Evolutionary conservation across 1,140 invertebrate genomes (phyloP).

Genomic region (Idris sp.): DNA sequence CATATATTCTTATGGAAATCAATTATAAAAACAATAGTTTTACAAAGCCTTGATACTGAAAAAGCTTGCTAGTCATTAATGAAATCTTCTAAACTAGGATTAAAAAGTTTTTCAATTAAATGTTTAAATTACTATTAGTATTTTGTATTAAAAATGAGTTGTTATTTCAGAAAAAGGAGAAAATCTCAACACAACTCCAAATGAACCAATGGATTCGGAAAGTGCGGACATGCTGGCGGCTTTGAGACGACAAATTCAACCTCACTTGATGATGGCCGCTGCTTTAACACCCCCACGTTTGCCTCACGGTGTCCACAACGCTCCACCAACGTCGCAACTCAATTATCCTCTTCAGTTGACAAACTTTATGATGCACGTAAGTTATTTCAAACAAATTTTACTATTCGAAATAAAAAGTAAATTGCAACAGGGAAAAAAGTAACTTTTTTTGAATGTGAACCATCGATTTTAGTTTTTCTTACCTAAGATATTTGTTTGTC

Average conservation of each 20-base stretch:
- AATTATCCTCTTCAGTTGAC: conserved; percentile 72
- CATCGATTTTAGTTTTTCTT: no score
- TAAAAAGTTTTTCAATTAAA: no score
- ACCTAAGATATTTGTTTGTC: no score
- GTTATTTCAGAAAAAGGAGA: conserved; percentile 71
- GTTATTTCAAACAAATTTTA: conserved; percentile 31
- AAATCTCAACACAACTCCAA: conserved; percentile 60
- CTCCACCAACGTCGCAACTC: conserved; percentile 65
- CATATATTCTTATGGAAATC: no score
- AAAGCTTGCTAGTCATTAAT: no score
- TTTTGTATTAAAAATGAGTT: conserved; percentile 12
- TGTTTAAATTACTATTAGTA: no score
- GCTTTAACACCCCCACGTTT: conserved; percentile 71
- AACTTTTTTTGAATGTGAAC: no score
- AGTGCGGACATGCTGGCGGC: conserved; percentile 82
- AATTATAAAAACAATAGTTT: no score
- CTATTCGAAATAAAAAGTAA: no score
- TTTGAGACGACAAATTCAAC: conserved; percentile 81
- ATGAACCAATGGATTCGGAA: conserved; percentile 75
- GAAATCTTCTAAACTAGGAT: no score
- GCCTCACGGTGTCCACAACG: conserved; percentile 64
- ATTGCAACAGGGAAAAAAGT: no score
- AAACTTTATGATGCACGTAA: conserved; percentile 75
- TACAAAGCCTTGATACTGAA: no score
- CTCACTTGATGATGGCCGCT: conserved; percentile 82